Conservation (phyloP, 1,140 invertebrate genomes). For the Oncopodura yosiiana region DNA sequence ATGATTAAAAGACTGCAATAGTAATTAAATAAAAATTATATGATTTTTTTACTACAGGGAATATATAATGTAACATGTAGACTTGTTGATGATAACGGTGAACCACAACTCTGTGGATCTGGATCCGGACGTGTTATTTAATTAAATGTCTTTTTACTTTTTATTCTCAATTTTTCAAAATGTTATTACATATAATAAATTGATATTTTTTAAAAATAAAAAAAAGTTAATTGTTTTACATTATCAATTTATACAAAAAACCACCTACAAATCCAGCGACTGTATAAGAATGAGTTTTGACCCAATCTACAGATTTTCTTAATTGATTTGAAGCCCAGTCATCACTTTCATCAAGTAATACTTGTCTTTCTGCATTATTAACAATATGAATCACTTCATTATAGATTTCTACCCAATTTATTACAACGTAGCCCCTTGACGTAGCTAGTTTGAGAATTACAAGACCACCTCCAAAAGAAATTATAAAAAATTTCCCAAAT, state of each 20-base stretch:
- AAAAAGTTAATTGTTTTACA: too few species aligned
- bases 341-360: neutral
- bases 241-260: neutral
- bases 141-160: too few species aligned
- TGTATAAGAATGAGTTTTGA: neutral
- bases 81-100: too few species aligned
- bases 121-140: too few species aligned
- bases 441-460: slow-evolving; percentile 4
- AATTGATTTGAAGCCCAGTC: neutral
- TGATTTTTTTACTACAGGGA: too few species aligned
- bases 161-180: too few species aligned
- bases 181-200: too few species aligned
- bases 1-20: too few species aligned
- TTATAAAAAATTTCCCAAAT: slow-evolving; percentile 1
- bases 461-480: neutral
- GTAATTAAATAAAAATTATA: too few species aligned
- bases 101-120: too few species aligned
- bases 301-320: neutral
- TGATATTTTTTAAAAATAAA: too few species aligned
- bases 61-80: too few species aligned
- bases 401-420: slow-evolving; percentile 18
- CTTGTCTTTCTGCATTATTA: neutral
- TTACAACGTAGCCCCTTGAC: slow-evolving; percentile 6
- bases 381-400: slow-evolving; percentile 4
- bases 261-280: neutral